phyloP scores from a whole-genome alignment of 2,797 vertebrate species.

The Megalops cyprinoides region DNA sequence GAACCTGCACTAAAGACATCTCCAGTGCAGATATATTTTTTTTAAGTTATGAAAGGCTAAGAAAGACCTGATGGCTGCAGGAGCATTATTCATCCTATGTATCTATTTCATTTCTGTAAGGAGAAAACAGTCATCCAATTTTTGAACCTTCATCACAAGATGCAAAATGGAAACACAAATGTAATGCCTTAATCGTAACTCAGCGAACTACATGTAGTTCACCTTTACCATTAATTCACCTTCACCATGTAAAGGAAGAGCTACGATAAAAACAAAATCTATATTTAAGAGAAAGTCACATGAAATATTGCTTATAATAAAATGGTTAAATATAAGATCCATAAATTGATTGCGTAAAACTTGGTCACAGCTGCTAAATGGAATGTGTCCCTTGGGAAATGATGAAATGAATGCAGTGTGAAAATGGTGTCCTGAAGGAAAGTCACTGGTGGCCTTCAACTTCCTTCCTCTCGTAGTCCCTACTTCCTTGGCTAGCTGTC shows the following conservation, averaged over 20 bases:
- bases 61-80: too few relatives aligned
- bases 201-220: too few relatives aligned
- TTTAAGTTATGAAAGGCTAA: too few relatives aligned
- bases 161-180: background rate
- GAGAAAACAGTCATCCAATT: too few relatives aligned
- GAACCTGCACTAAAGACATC: too few relatives aligned
- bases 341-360: background rate
- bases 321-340: background rate
- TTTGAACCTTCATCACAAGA: too few relatives aligned
- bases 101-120: too few relatives aligned
- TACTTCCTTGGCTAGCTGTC: conserved; percentile 39
- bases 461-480: background rate
- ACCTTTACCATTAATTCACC: background rate
- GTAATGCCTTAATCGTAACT: too few relatives aligned
- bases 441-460: background rate
- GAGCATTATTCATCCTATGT: too few relatives aligned
- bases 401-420: conserved; percentile 39
- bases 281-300: conserved; percentile 16
- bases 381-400: background rate
- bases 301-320: conserved; percentile 14
- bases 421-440: conserved; percentile 56
- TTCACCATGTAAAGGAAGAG: background rate
- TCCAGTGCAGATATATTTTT: too few relatives aligned
- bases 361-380: too few relatives aligned
- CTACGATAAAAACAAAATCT: background rate